Conservation (phyloP, 2,888 invertebrate genomes). For the Plemyria rubiginata region DNA sequence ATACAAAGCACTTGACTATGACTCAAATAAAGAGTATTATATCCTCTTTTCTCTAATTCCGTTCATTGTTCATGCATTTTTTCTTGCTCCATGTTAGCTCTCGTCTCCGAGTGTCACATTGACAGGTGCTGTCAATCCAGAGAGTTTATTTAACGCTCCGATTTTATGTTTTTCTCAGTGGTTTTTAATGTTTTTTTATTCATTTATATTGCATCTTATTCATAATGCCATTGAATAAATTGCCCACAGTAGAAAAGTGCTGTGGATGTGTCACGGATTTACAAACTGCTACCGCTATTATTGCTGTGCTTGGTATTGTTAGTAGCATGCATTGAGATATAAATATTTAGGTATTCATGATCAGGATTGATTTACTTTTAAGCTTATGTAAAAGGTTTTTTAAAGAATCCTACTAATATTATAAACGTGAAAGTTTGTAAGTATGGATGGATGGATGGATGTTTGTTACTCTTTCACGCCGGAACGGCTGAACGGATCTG, state of each 20-base stretch:
- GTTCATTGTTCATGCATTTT: background rate
- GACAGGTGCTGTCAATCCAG: background rate
- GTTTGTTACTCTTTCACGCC: too few species aligned
- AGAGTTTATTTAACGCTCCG: background rate
- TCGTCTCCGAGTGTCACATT: background rate
- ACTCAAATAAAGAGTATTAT: too few species aligned
- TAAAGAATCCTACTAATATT: too few species aligned
- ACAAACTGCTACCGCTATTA: constrained; percentile 63
- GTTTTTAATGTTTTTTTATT: constrained; percentile 17
- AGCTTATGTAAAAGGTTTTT: too few species aligned
- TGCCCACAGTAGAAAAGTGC: constrained; percentile 49
- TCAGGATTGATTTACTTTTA: too few species aligned
- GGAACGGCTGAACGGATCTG: too few species aligned
- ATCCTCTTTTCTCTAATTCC: too few species aligned
- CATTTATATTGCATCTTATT: constrained; percentile 1
- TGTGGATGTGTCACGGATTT: constrained; percentile 62
- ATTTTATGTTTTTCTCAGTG: background rate
- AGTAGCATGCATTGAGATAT: constrained; percentile 34
- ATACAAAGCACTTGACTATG: too few species aligned
- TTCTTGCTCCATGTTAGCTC: background rate
- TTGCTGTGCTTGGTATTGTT: constrained; percentile 65
- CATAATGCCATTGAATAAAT: constrained; percentile 42
- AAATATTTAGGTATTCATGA: too few species aligned
- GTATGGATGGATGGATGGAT: too few species aligned
- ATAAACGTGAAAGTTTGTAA: too few species aligned